These are phyloP conservation scores for Idaea dimidiata DNA, from an alignment of 2,888 invertebrate genomes.

Conservation along the genomic window DNA sequence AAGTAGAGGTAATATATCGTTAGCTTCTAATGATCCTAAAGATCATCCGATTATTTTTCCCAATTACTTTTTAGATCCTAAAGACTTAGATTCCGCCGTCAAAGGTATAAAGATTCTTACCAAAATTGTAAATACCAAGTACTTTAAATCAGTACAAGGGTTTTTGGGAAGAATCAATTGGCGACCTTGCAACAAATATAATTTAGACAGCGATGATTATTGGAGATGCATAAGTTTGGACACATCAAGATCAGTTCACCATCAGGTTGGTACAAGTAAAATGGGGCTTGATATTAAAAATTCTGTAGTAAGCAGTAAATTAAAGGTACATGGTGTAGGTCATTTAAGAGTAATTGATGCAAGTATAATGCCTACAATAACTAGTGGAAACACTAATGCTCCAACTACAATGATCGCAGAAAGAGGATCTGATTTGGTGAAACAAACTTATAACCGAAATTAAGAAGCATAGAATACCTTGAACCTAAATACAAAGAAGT, in stretches of 20 bases:
- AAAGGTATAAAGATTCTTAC: slow-evolving; percentile 49
- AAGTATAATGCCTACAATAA: slow-evolving; percentile 88
- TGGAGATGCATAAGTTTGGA: slow-evolving; percentile 73
- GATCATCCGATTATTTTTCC: slow-evolving; percentile 82
- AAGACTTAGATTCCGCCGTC: slow-evolving; percentile 66
- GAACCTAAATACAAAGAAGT: neutral
- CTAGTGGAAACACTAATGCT: slow-evolving; percentile 90
- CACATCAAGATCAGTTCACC: slow-evolving; percentile 75
- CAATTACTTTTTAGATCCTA: slow-evolving; percentile 81
- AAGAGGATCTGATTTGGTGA: slow-evolving; percentile 86
- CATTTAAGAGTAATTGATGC: slow-evolving; percentile 87
- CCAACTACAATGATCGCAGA: slow-evolving; percentile 91
- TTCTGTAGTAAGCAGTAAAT: slow-evolving; percentile 72
- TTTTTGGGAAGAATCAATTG: slow-evolving; percentile 43
- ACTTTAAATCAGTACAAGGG: slow-evolving; percentile 47
- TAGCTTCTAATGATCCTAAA: slow-evolving; percentile 78
- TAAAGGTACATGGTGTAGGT: slow-evolving; percentile 83
- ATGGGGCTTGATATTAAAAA: slow-evolving; percentile 73
- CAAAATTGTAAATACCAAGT: slow-evolving; percentile 42
- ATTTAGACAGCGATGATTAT: slow-evolving; percentile 45
- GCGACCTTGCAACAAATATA: slow-evolving; percentile 41
- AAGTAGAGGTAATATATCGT: slow-evolving; percentile 76
- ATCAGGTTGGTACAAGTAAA: slow-evolving; percentile 84
- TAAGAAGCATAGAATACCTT: neutral
- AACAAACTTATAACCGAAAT: slow-evolving; percentile 54